phyloP scores from a whole-genome alignment of 2,797 vertebrate species.

The Tiaroga cobitis region DNA sequence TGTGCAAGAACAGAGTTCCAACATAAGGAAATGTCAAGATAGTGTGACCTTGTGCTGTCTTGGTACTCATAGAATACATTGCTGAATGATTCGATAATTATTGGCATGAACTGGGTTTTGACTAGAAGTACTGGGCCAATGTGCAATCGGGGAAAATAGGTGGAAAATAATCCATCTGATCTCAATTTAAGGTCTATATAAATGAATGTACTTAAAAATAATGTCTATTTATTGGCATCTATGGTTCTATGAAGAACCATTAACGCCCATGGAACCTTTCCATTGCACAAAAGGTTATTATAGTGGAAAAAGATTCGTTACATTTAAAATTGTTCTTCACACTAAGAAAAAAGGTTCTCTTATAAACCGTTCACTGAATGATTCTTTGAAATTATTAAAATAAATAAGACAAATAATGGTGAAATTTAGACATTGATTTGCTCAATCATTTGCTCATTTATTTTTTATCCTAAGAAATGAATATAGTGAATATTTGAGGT shows the following conservation, averaged over 20 bases:
- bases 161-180: background rate
- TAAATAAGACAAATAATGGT: background rate
- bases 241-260: background rate
- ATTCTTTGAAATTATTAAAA: background rate
- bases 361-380: background rate
- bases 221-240: background rate
- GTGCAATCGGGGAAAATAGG: background rate
- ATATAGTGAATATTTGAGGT: background rate
- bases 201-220: background rate
- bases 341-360: background rate
- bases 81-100: conserved; percentile 15
- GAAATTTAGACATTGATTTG: background rate
- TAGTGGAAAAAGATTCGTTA: background rate
- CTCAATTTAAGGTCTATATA: background rate
- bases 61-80: background rate
- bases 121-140: background rate
- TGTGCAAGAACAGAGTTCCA: conserved; percentile 33
- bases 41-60: conserved; percentile 23
- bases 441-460: background rate
- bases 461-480: background rate
- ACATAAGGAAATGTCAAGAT: conserved; percentile 17
- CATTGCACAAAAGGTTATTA: background rate
- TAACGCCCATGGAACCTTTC: background rate
- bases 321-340: background rate
- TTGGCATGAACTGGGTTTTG: background rate